Conservation (phyloP, 2,113 vertebrate species). For the Haemorhous mexicanus region DNA sequence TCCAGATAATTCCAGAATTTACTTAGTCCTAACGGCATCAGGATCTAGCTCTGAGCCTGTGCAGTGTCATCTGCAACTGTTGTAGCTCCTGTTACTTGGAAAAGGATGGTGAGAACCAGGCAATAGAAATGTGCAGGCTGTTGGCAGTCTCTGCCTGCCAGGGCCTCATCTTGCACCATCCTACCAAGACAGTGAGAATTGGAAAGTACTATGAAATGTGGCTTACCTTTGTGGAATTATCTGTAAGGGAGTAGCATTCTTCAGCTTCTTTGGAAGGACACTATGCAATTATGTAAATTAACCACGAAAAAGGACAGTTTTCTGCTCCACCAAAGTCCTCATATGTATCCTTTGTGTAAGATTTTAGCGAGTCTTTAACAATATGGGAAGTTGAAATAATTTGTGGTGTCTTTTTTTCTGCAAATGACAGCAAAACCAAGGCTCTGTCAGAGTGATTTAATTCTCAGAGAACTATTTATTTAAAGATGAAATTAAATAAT, state of each 20-base stretch:
- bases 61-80: neutral
- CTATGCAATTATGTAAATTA: neutral
- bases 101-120: neutral
- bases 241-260: neutral
- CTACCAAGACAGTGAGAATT: neutral
- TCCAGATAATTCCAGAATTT: neutral
- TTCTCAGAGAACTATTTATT: neutral
- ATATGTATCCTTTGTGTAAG: neutral
- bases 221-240: neutral
- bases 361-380: neutral
- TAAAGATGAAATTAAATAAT: neutral
- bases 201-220: neutral
- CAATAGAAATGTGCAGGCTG: neutral
- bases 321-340: neutral
- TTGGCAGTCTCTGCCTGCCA: neutral
- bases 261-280: neutral
- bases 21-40: neutral
- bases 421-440: neutral
- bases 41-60: neutral
- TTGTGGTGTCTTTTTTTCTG: neutral
- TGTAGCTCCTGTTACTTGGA: neutral
- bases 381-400: neutral
- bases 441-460: neutral
- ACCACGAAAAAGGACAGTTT: neutral
- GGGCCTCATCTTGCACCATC: neutral